Conservation (phyloP, 2,113 vertebrate genomes). For the Tragelaphus strepsiceros region DNA sequence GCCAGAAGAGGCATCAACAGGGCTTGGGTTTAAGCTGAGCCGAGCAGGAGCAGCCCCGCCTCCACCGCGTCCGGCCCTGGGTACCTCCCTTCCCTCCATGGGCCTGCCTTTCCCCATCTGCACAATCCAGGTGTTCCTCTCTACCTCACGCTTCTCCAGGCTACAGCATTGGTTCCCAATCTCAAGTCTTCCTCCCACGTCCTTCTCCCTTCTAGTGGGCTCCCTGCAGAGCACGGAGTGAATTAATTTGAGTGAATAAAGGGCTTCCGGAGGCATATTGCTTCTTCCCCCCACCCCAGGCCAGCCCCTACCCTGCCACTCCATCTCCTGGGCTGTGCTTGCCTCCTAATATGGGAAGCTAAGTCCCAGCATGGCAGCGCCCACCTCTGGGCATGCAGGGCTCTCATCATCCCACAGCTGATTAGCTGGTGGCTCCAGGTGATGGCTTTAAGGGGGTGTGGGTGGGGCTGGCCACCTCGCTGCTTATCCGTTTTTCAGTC, state of each 20-base stretch:
- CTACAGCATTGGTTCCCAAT: background rate
- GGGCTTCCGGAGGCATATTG: background rate
- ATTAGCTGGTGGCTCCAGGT: conserved; percentile 41
- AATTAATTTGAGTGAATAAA: background rate
- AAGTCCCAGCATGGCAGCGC: conserved; percentile 61
- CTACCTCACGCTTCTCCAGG: rapidly evolving
- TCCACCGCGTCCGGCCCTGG: background rate
- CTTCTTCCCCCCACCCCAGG: background rate
- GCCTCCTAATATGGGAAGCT: conserved; percentile 33
- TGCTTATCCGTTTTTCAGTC: conserved; percentile 65
- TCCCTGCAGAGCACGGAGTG: background rate
- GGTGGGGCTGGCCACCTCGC: conserved; percentile 37
- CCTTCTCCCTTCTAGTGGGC: background rate
- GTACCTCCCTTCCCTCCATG: rapidly evolving
- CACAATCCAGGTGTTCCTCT: too few species aligned
- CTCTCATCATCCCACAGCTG: conserved; percentile 11
- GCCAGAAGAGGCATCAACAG: background rate
- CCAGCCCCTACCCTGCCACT: background rate
- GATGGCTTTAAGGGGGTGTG: background rate
- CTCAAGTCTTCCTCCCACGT: background rate
- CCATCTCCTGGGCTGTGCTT: background rate
- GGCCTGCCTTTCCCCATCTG: background rate
- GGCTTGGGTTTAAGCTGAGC: background rate
- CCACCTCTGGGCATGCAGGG: background rate
- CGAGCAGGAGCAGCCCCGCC: background rate